Evolutionary conservation across 1,140 invertebrate genomes (phyloP).

Genomic region (Scylla paramamosain): DNA sequence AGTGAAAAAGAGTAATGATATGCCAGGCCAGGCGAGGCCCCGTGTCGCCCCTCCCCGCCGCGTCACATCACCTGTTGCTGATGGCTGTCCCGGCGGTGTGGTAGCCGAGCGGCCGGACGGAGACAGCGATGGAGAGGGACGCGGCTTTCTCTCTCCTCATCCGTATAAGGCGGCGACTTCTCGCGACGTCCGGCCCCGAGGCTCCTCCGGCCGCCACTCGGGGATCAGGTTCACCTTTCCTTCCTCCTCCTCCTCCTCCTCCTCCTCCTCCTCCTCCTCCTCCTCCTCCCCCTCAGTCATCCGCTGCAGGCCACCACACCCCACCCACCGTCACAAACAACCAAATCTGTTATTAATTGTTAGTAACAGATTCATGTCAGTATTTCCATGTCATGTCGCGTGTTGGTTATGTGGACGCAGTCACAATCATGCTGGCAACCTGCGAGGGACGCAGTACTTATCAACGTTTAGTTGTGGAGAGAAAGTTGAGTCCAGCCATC

Average conservation of each 20-base stretch:
- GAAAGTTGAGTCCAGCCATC: background rate
- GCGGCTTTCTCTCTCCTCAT: slow-evolving; percentile 26
- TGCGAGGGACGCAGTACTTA: background rate
- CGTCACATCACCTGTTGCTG: background rate
- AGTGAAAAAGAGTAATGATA: background rate
- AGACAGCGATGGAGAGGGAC: slow-evolving; percentile 10
- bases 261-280: background rate
- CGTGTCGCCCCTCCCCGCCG: background rate
- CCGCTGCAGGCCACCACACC: background rate
- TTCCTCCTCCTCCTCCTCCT: slow-evolving; percentile 17
- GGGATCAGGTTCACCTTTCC: slow-evolving; percentile 17
- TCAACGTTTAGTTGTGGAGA: background rate
- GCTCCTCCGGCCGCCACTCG: background rate
- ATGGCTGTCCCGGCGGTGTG: background rate
- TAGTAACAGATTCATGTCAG: background rate
- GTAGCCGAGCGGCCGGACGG: background rate
- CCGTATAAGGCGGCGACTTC: slow-evolving; percentile 42
- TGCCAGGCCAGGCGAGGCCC: background rate
- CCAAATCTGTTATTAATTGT: background rate
- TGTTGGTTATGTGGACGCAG: background rate
- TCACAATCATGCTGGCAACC: background rate
- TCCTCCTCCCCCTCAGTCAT: slow-evolving; percentile 8
- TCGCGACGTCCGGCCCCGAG: slow-evolving; percentile 16
- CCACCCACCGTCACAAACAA: background rate
- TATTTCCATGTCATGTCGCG: background rate